Evolutionary conservation across 2,888 invertebrate species (phyloP).

Genomic region (Lithosia quadra): DNA sequence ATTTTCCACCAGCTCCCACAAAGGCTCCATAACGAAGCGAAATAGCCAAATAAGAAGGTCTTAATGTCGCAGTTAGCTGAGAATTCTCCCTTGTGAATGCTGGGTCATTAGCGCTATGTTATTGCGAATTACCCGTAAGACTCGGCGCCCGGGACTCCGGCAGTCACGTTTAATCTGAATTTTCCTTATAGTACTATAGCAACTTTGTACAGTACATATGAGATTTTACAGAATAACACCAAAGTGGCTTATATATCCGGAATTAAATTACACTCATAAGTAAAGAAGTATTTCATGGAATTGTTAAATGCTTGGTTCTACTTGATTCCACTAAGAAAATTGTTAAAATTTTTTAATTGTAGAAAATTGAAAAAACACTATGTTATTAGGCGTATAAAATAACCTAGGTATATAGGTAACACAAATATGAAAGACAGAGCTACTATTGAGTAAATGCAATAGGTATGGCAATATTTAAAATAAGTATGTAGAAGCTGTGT

Average conservation of each 20-base stretch:
- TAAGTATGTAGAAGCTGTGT: no score
- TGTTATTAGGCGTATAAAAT: no score
- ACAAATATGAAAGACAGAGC: no score
- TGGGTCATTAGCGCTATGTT: conserved; percentile 83
- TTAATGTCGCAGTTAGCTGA: conserved; percentile 83
- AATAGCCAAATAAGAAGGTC: conserved; percentile 85
- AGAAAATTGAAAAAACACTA: no score
- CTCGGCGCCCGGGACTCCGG: conserved; percentile 60
- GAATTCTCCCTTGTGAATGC: conserved; percentile 83
- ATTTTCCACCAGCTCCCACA: conserved; percentile 72
- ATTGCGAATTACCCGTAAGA: conserved; percentile 80
- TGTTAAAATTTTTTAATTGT: no score
- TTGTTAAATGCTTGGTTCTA: conserved; percentile 44
- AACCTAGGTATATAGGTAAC: no score
- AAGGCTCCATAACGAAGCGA: conserved; percentile 81
- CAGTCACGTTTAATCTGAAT: conserved; percentile 79
- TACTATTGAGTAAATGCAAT: no score
- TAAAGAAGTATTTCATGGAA: conserved; percentile 53
- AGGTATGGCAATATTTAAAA: no score
- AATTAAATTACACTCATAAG: conserved; percentile 66
- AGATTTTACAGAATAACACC: conserved; percentile 61
- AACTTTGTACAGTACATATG: conserved; percentile 60
- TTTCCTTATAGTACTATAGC: conserved; percentile 68
- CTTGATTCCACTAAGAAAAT: conserved; percentile 29
- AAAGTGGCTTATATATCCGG: conserved; percentile 60